phyloP scores from a whole-genome alignment of 1,140 invertebrate species.

The Aphelenchoides avenae region DNA sequence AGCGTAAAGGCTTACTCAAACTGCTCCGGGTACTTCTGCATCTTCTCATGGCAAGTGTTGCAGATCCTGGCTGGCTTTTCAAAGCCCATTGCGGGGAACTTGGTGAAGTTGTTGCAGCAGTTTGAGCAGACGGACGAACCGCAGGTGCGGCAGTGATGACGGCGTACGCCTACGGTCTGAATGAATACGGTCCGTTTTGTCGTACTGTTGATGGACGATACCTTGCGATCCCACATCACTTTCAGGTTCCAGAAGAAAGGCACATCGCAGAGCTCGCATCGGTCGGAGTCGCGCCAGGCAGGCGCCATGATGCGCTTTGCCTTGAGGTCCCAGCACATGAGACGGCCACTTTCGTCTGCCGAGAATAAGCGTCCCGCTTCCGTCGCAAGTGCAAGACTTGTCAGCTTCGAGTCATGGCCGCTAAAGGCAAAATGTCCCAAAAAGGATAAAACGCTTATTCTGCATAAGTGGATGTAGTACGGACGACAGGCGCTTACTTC shows the following conservation, averaged over 20 bases:
- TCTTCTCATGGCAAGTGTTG: slow-evolving; percentile 73
- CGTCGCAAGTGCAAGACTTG: slow-evolving; percentile 70
- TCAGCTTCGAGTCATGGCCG: slow-evolving; percentile 62
- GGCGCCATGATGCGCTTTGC: slow-evolving; percentile 77
- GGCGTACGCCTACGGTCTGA: slow-evolving; percentile 49
- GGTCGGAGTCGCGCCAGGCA: slow-evolving; percentile 84
- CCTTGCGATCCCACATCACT: slow-evolving; percentile 94
- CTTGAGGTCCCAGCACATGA: slow-evolving; percentile 93
- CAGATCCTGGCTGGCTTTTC: slow-evolving; percentile 95
- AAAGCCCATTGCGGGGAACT: slow-evolving; percentile 90
- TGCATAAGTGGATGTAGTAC: background rate
- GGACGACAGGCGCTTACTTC: slow-evolving; percentile 37
- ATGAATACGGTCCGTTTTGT: slow-evolving; percentile 5
- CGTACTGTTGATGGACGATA: slow-evolving; percentile 56
- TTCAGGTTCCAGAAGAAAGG: slow-evolving; percentile 93
- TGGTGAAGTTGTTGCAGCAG: slow-evolving; percentile 79
- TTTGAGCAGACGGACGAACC: slow-evolving; percentile 78
- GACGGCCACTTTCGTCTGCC: slow-evolving; percentile 82
- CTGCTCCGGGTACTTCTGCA: slow-evolving; percentile 50
- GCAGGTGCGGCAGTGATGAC: slow-evolving; percentile 70
- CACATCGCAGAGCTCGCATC: slow-evolving; percentile 82
- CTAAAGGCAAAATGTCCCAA: slow-evolving; percentile 56
- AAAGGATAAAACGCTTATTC: slow-evolving; percentile 10
- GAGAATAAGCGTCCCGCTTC: slow-evolving; percentile 79
- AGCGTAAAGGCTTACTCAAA: slow-evolving; percentile 60